phyloP scores from a whole-genome alignment of 2,113 vertebrate species.

The Albula goreensis region DNA sequence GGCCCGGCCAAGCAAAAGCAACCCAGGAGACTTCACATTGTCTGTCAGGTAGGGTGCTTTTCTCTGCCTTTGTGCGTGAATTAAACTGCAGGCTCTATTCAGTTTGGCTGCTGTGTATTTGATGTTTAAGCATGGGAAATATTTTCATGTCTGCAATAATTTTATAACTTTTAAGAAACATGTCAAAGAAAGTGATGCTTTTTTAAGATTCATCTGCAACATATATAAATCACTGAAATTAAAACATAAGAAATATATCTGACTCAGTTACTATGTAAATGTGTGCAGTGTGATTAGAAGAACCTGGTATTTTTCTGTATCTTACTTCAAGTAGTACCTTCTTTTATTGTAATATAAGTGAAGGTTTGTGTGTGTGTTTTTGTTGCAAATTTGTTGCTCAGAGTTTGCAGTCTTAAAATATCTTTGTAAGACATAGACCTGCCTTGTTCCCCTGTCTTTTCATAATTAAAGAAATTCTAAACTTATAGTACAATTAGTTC shows the following conservation, averaged over 20 bases:
- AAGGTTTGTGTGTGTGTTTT: background rate
- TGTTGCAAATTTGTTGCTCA: background rate
- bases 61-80: background rate
- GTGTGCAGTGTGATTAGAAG: too few species aligned
- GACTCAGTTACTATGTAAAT: background rate
- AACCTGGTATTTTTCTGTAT: too few species aligned
- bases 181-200: too few species aligned
- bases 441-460: background rate
- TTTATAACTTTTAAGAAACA: background rate
- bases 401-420: background rate
- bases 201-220: too few species aligned
- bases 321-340: too few species aligned
- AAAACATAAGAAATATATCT: too few species aligned
- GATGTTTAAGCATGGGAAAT: background rate
- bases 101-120: background rate
- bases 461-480: background rate
- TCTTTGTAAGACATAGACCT: background rate
- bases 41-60: constrained; percentile 73
- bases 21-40: constrained; percentile 71
- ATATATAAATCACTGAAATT: too few species aligned
- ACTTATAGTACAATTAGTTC: background rate
- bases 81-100: background rate
- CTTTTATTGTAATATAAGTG: background rate
- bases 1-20: constrained; percentile 68
- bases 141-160: background rate